phyloP scores from a whole-genome alignment of 92 coral and sea anemone species.

The Phymanthus crucifer region DNA sequence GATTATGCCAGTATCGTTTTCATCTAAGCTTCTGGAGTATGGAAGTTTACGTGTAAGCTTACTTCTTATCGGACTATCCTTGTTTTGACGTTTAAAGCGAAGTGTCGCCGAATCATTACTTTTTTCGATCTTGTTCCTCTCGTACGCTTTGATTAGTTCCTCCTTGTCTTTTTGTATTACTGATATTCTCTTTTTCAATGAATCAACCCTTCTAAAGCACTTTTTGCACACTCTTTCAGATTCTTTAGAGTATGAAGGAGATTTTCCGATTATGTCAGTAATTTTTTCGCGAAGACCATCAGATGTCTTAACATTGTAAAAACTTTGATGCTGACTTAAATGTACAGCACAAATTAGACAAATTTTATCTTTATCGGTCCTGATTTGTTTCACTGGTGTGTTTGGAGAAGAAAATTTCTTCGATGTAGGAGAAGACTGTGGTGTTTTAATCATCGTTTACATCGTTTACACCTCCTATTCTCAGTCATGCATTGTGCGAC shows the following conservation, averaged over 20 bases:
- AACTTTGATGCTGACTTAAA: background rate
- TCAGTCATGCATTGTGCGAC: background rate
- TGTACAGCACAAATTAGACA: background rate
- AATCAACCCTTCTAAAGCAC: background rate
- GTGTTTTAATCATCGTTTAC: background rate
- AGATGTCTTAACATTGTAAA: conserved; percentile 1
- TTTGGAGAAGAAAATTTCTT: background rate
- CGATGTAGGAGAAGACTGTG: background rate
- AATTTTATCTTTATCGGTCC: background rate
- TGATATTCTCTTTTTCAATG: background rate
- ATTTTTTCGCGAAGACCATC: background rate
- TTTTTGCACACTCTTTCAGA: background rate
- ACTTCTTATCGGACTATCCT: background rate
- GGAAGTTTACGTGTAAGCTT: background rate
- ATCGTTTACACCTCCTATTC: too few relatives aligned
- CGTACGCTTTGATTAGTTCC: background rate
- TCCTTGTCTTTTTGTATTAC: background rate
- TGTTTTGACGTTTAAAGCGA: background rate
- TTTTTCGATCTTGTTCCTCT: background rate
- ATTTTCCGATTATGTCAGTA: background rate
- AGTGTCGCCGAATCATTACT: background rate
- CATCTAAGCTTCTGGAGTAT: conserved; percentile 4
- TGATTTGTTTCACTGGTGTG: background rate
- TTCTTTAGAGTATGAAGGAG: background rate
- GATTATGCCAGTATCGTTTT: background rate